A percentile compares a stretch with the other conserved stretches of the same genome.
phyloP scores from a whole-genome alignment of 1,140 invertebrate species.

The Solenopsis fugax region DNA sequence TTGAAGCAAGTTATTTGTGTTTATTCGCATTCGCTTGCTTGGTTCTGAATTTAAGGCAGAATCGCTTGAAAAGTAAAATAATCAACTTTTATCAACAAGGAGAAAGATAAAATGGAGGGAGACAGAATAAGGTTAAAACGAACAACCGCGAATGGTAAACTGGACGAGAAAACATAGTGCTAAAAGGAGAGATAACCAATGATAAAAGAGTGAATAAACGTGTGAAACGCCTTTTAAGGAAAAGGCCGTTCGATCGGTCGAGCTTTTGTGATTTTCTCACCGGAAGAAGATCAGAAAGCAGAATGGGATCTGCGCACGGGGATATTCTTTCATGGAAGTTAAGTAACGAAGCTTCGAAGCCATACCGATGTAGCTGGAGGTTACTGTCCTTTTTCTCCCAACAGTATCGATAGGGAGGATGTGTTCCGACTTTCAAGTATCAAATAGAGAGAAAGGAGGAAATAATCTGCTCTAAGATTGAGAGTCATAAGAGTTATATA shows the following conservation, averaged over 20 bases:
- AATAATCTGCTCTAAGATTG: background rate
- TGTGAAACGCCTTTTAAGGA: conserved; percentile 24
- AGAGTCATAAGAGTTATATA: background rate
- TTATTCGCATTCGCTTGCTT: background rate
- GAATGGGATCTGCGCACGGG: background rate
- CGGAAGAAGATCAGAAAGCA: conserved; percentile 67
- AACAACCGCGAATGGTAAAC: conserved; percentile 1
- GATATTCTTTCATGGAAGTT: conserved; percentile 59
- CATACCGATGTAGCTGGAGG: background rate
- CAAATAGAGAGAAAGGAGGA: background rate
- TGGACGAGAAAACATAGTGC: background rate
- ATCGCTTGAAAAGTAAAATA: background rate
- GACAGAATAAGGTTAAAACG: background rate
- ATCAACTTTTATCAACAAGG: background rate
- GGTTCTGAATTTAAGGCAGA: background rate
- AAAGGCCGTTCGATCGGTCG: conserved; percentile 53
- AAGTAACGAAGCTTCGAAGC: conserved; percentile 62
- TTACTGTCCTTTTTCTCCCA: conserved; percentile 13
- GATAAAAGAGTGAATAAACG: conserved; percentile 63
- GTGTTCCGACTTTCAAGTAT: conserved; percentile 33
- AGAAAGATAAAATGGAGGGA: background rate
- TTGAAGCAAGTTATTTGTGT: background rate
- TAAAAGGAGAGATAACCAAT: conserved; percentile 2
- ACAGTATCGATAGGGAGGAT: conserved; percentile 10
- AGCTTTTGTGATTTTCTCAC: conserved; percentile 66